Conservation (phyloP, 1,140 invertebrate genomes). For the Heliconius nattereri region DNA sequence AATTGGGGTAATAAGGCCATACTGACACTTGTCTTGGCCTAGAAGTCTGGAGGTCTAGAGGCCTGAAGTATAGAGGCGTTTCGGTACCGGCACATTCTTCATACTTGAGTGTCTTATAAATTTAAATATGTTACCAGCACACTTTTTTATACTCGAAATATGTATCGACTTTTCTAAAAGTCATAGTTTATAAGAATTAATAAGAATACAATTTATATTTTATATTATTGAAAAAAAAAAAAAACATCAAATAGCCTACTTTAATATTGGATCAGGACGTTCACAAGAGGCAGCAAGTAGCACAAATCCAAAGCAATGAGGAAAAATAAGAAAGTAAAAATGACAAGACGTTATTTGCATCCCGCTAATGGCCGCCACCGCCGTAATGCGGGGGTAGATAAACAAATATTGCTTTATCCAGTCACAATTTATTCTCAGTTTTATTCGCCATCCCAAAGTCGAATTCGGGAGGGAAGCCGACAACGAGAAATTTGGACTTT, state of each 20-base stretch:
- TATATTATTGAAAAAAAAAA: neutral
- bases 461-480: constrained; percentile 64
- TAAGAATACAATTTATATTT: neutral
- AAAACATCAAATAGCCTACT: constrained; percentile 25
- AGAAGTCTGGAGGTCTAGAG: constrained; percentile 15
- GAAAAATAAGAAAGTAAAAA: constrained; percentile 79
- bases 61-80: constrained; percentile 13
- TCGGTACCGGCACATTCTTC: constrained; percentile 7
- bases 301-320: constrained; percentile 58
- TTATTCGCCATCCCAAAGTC: constrained; percentile 72
- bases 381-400: constrained; percentile 78
- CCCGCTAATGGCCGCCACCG: constrained; percentile 75
- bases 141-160: neutral
- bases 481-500: constrained; percentile 71
- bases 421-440: constrained; percentile 78
- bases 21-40: constrained; percentile 10
- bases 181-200: neutral
- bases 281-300: constrained; percentile 63
- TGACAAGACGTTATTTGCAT: constrained; percentile 81
- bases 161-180: neutral
- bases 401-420: constrained; percentile 81
- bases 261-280: constrained; percentile 53
- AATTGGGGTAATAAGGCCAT: constrained; percentile 15
- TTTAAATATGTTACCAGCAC: constrained; percentile 2
- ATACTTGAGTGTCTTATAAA: constrained; percentile 6